Evolutionary conservation across 2,113 vertebrate genomes (phyloP).

Genomic region (Brachyhypopomus gauderio): DNA sequence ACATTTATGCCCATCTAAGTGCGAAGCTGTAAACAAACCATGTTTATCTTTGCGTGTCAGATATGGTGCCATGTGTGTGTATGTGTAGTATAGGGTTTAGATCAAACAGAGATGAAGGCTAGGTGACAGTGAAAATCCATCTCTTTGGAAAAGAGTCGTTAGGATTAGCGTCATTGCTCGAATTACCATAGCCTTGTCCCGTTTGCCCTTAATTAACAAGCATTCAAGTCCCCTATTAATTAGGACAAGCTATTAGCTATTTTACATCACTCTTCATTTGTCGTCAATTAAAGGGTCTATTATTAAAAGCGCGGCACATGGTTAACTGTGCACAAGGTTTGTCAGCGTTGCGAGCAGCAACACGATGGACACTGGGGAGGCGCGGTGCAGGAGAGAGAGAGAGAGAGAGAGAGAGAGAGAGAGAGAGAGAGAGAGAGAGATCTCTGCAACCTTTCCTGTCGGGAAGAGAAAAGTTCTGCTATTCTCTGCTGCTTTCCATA

Average conservation of each 20-base stretch:
- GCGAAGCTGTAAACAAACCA: too few relatives aligned
- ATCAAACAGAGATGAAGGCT: conserved; percentile 9
- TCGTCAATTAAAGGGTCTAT: conserved; percentile 87
- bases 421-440: conserved; percentile 13
- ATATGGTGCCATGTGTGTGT: not conserved
- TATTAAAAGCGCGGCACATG: conserved; percentile 85
- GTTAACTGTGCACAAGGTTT: conserved; percentile 82
- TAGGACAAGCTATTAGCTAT: conserved; percentile 85
- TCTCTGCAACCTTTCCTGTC: conserved; percentile 57
- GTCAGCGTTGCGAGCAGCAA: conserved; percentile 55
- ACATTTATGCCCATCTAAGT: too few relatives aligned
- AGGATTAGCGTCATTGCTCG: conserved; percentile 85
- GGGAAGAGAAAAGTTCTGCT: conserved; percentile 25
- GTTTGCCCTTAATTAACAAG: conserved; percentile 95
- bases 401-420: conserved; percentile 19
- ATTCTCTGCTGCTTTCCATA: conserved; percentile 5
- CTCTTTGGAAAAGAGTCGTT: conserved; percentile 85
- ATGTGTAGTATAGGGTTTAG: not conserved
- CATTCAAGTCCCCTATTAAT: conserved; percentile 90
- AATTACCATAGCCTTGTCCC: conserved; percentile 85
- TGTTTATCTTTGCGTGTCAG: not conserved
- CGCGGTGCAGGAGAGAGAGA: conserved; percentile 44
- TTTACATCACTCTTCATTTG: conserved; percentile 88
- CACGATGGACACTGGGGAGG: conserved; percentile 37
- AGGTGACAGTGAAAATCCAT: conserved; percentile 77